Evolutionary conservation across 1,140 invertebrate genomes (phyloP), one percentile per base, ranked within the genome.

Genomic region (Cherax destructor): DNA sequence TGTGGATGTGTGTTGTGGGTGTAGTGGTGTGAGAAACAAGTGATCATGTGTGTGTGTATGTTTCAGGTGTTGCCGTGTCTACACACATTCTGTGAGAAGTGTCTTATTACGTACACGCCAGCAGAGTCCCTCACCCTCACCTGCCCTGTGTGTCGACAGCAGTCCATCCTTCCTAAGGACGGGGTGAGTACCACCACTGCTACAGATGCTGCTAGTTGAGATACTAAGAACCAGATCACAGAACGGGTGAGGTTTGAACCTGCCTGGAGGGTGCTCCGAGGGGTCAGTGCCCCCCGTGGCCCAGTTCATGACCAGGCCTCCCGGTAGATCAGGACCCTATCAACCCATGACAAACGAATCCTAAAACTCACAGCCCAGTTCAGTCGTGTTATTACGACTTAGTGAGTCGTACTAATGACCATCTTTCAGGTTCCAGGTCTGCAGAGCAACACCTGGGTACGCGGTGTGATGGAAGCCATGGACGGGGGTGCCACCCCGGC

Each of bases 61-160:
- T 65, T 65, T 18, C 89, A 95, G 95, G 94, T 95, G 81, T 92
- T 95, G 83, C 95, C 95, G 21, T 95, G 95, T 91, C 93, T 95
- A 52, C 95, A 95, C 92, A 95, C 95, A 11, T 95, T 95, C 93
- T 95, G 95, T 91, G 94, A 94, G 92, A 83, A 89, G 77, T 95
- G 95, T 92, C 93, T 95, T 21, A 92, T 94, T 0, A 93, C 92
- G 86, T 95, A 95, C 92, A 94, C 94, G 11, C 95, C 95, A 30
- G 91, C 94, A 13, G 94, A 95, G 92, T 94, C 94, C 88, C 94
- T 96, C 13, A 95, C 95, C 6, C 94, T 96, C 18, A 95, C 95
- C 21, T 96, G 95, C 93, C 95, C 95, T 3, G 94, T 95, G n/a
- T 96, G 95, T 92, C 93, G 95, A 18, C 95, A 95, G 88, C 95